Conservation (phyloP, 2,113 vertebrate genomes). For the Gobiocypris rarus region DNA sequence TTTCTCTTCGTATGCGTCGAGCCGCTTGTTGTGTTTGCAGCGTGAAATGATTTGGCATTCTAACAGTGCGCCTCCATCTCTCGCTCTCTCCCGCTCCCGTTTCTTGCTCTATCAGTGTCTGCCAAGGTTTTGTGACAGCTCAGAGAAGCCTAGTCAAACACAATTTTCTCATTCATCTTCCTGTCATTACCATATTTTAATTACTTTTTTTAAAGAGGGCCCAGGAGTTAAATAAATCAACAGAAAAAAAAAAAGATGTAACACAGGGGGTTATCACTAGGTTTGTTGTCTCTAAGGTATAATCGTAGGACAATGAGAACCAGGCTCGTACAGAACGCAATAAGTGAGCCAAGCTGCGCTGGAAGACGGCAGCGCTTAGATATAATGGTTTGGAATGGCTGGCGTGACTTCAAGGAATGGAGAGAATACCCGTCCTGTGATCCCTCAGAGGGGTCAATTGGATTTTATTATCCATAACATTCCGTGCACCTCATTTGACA, state of each 20-base stretch:
- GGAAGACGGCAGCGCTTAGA: constrained; percentile 32
- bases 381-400: constrained; percentile 39
- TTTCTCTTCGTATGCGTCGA: constrained; percentile 36
- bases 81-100: constrained; percentile 18
- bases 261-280: constrained; percentile 26
- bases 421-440: constrained; percentile 23
- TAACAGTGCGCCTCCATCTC: constrained; percentile 40
- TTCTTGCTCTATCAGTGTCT: constrained; percentile 41
- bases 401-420: constrained; percentile 25
- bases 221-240: constrained; percentile 53
- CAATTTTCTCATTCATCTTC: constrained; percentile 59
- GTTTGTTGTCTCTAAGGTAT: constrained; percentile 42
- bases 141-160: constrained; percentile 52
- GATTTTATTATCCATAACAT: constrained; percentile 53
- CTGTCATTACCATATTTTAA: constrained; percentile 62
- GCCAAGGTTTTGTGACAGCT: constrained; percentile 44
- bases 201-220: constrained; percentile 48
- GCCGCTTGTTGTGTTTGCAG: constrained; percentile 50
- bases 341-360: neutral
- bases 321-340: neutral
- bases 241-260: constrained; percentile 33
- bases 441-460: constrained; percentile 45
- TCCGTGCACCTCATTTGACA: constrained; percentile 53
- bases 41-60: constrained; percentile 61
- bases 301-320: constrained; percentile 28